These are phyloP conservation scores for Orius insidiosus DNA, from an alignment of 1,140 invertebrate genomes.

Conservation along the genomic window DNA sequence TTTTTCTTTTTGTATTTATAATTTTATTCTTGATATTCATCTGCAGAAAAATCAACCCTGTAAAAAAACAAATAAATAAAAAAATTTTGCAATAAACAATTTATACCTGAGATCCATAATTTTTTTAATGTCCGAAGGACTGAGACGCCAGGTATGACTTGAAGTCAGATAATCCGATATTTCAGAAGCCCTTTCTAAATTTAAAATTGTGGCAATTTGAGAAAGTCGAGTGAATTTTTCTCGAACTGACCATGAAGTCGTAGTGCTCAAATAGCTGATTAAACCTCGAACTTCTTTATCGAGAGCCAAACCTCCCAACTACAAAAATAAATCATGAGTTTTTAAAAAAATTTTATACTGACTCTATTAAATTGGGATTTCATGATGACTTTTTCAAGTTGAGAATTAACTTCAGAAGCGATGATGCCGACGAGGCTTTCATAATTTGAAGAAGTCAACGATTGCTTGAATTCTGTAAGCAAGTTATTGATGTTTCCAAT, in stretches of 20 bases:
- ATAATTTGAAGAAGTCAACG: constrained; percentile 59
- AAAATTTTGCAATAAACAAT: constrained; percentile 1
- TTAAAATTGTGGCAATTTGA: constrained; percentile 82
- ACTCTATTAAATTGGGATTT: constrained; percentile 78
- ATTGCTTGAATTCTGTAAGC: constrained; percentile 60
- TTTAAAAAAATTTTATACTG: constrained; percentile 21
- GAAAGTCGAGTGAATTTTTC: constrained; percentile 81
- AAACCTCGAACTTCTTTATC: constrained; percentile 85
- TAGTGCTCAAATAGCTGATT: constrained; percentile 64
- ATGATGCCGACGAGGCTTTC: constrained; percentile 64
- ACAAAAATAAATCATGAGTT: constrained; percentile 12
- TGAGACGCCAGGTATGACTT: constrained; percentile 63
- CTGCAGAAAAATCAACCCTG: constrained; percentile 4
- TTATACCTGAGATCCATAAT: constrained; percentile 55
- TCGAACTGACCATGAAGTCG: constrained; percentile 78
- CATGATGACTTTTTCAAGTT: constrained; percentile 70
- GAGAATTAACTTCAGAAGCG: constrained; percentile 61
- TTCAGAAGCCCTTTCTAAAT: constrained; percentile 68
- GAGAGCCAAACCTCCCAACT: constrained; percentile 77
- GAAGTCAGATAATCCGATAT: constrained; percentile 54
- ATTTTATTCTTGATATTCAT: neutral
- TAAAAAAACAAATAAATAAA: constrained; percentile 1
- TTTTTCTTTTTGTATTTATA: neutral
- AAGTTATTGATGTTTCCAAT: constrained; percentile 70
- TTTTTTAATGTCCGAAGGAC: constrained; percentile 62